Evolutionary conservation across 2,113 vertebrate species (phyloP).

Genomic region (Nibea albiflora): DNA sequence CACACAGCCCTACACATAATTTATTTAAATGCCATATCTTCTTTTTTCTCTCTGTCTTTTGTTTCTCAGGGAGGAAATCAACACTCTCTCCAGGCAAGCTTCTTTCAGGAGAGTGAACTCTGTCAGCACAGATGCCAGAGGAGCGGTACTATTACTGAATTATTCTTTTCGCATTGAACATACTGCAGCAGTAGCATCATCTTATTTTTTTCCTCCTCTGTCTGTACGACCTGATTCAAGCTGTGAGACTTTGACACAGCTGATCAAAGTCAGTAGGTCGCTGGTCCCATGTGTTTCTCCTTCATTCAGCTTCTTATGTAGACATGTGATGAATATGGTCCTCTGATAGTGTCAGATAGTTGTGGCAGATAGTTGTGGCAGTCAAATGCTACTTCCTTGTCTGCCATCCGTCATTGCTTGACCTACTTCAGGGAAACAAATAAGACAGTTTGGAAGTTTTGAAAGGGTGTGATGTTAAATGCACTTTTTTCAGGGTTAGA

Average conservation of each 20-base stretch:
- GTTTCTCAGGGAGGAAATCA: slow-evolving; percentile 88
- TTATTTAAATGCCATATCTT: neutral
- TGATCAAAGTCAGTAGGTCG: slow-evolving; percentile 4
- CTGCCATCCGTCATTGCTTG: neutral
- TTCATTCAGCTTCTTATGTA: neutral
- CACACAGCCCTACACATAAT: neutral
- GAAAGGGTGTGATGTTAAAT: neutral
- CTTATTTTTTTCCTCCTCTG: neutral
- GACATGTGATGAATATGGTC: slow-evolving; percentile 9
- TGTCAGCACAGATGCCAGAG: slow-evolving; percentile 83
- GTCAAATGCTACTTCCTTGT: neutral
- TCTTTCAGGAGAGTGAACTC: slow-evolving; percentile 91
- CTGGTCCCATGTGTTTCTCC: slow-evolving; percentile 1
- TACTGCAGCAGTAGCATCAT: neutral
- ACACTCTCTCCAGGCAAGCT: slow-evolving; percentile 89
- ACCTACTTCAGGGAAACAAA: neutral
- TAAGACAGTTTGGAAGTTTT: neutral
- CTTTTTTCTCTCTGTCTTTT: neutral
- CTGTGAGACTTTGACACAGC: neutral
- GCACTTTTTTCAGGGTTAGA: neutral
- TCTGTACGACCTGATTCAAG: slow-evolving; percentile 15
- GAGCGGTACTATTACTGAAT: slow-evolving; percentile 78
- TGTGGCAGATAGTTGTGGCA: neutral
- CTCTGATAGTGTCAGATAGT: neutral
- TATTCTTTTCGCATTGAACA: slow-evolving; percentile 23